These are phyloP conservation scores for Schizopygopsis malacanthus DNA, from an alignment of 2,797 vertebrate genomes.

Conservation along the genomic window DNA sequence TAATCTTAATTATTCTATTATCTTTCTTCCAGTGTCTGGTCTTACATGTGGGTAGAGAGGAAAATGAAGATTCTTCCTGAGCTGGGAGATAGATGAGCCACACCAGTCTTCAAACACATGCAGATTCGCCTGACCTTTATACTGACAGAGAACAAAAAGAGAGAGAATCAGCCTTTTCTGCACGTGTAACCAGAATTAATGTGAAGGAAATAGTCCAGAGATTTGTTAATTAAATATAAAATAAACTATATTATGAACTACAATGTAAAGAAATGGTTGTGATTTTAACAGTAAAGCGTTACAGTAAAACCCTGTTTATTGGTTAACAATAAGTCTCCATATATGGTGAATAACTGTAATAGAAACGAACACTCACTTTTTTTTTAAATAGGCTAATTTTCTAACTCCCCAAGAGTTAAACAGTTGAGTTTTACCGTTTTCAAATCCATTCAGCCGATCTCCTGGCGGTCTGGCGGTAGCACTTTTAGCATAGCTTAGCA, in stretches of 20 bases:
- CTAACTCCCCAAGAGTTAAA: too few relatives aligned
- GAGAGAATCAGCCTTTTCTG: background rate
- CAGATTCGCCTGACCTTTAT: constrained; percentile 85
- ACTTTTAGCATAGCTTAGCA: too few relatives aligned
- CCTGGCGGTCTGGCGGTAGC: too few relatives aligned
- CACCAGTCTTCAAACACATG: constrained; percentile 91
- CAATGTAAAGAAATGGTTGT: background rate
- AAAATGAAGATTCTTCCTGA: constrained; percentile 85
- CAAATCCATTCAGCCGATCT: too few relatives aligned
- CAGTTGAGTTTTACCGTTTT: too few relatives aligned
- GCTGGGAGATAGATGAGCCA: constrained; percentile 81
- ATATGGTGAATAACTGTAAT: too few relatives aligned
- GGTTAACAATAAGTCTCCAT: background rate
- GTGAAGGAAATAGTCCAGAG: background rate
- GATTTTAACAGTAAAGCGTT: background rate
- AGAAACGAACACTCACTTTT: too few relatives aligned
- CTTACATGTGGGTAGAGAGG: constrained; percentile 88
- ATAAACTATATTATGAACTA: background rate
- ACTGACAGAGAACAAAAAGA: constrained; percentile 68
- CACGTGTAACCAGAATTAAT: background rate
- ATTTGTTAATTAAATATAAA: background rate
- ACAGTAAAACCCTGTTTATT: background rate
- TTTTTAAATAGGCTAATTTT: too few relatives aligned
- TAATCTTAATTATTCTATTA: background rate
- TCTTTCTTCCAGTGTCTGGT: background rate